Conservation (phyloP, 2,888 invertebrate genomes). For the Apoda limacodes region DNA sequence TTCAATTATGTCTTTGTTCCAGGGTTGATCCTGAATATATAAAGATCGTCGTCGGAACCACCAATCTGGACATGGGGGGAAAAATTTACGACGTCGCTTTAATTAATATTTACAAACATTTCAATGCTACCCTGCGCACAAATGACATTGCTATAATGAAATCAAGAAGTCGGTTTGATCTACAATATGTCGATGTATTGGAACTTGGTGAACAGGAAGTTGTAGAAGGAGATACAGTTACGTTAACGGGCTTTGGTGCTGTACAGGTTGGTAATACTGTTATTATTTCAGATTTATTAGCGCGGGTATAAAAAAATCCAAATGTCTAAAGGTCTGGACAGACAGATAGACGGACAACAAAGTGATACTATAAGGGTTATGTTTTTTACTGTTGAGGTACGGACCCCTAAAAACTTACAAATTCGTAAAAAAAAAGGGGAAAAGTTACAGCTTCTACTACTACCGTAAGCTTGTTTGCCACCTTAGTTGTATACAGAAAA, state of each 20-base stretch:
- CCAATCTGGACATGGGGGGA: conserved; percentile 39
- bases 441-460: too few relatives aligned
- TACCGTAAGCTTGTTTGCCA: too few relatives aligned
- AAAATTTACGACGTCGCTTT: conserved; percentile 27
- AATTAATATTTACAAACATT: conserved; percentile 33
- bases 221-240: conserved; percentile 36
- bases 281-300: too few relatives aligned
- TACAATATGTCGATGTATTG: conserved; percentile 27
- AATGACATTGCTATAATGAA: conserved; percentile 51
- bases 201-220: conserved; percentile 26
- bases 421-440: too few relatives aligned
- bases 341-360: too few relatives aligned
- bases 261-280: conserved; percentile 34
- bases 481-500: too few relatives aligned
- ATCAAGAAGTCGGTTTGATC: conserved; percentile 33
- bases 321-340: too few relatives aligned
- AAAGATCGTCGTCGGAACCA: conserved; percentile 44
- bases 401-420: too few relatives aligned
- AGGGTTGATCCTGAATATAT: conserved; percentile 41
- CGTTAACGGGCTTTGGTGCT: conserved; percentile 51
- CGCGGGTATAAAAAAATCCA: too few relatives aligned
- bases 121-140: conserved; percentile 27
- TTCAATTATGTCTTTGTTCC: conserved; percentile 22
- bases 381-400: too few relatives aligned
- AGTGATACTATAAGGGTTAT: too few relatives aligned